These are phyloP conservation scores for Cervus canadensis DNA, from an alignment of 2,113 vertebrate genomes.

Conservation along the genomic window DNA sequence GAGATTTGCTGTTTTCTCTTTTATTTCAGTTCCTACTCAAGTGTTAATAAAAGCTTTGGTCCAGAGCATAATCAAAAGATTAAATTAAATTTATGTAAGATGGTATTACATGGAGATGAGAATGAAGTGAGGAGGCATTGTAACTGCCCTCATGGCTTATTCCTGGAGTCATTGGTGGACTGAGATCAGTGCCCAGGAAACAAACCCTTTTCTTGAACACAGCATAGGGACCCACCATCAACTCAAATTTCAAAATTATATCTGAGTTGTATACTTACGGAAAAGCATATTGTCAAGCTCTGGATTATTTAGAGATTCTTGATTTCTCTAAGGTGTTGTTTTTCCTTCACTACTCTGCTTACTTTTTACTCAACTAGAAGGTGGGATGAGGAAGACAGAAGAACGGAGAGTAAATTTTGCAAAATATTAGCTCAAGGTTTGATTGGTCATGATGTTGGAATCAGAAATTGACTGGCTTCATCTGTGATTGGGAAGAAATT, in stretches of 20 bases:
- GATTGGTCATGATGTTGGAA: background rate
- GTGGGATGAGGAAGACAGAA: background rate
- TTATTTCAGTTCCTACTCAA: background rate
- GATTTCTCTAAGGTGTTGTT: background rate
- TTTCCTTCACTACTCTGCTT: background rate
- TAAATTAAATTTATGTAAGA: background rate
- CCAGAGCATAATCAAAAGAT: background rate
- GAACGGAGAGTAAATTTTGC: background rate
- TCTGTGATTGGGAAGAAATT: background rate
- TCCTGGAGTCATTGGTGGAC: background rate
- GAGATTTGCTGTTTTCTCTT: background rate
- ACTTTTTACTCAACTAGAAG: background rate
- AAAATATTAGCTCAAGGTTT: background rate
- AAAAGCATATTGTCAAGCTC: background rate
- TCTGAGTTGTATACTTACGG: background rate
- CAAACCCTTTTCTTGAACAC: background rate
- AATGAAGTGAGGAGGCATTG: background rate
- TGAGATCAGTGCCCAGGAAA: background rate
- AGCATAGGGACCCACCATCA: background rate
- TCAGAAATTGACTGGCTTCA: background rate
- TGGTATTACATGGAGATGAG: background rate
- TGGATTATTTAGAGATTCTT: background rate
- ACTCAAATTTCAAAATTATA: background rate
- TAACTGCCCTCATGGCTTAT: background rate
- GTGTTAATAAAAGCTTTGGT: conserved; percentile 19